phyloP scores from a whole-genome alignment of 2,113 vertebrate species.

The Mobula hypostoma region DNA sequence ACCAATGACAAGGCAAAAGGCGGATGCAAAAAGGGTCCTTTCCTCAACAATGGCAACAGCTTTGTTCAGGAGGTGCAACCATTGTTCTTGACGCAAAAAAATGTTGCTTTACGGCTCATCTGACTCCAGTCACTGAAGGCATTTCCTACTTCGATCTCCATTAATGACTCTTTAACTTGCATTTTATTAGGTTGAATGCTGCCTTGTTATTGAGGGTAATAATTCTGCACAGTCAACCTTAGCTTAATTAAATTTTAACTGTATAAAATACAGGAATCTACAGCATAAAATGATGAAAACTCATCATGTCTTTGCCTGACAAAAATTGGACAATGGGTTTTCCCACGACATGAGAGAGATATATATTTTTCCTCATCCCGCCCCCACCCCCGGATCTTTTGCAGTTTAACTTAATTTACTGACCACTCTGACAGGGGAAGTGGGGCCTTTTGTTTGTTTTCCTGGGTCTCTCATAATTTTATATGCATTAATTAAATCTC shows the following conservation, averaged over 20 bases:
- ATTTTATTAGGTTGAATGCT: background rate
- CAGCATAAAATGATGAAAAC: too few relatives aligned
- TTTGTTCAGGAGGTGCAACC: background rate
- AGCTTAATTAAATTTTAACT: background rate
- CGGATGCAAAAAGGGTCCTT: background rate
- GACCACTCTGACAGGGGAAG: too few relatives aligned
- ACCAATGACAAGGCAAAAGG: background rate
- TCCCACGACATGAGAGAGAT: too few relatives aligned
- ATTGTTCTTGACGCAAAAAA: background rate
- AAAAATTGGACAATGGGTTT: too few relatives aligned
- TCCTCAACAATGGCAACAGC: background rate
- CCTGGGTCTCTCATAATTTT: too few relatives aligned
- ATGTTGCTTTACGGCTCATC: background rate
- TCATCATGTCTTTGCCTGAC: too few relatives aligned
- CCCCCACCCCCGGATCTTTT: too few relatives aligned
- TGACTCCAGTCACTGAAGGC: background rate
- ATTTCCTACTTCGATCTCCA: background rate
- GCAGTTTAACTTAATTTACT: too few relatives aligned
- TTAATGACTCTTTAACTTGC: background rate
- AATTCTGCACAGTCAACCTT: background rate
- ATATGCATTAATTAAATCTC: too few relatives aligned
- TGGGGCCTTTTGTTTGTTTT: too few relatives aligned
- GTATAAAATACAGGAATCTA: too few relatives aligned
- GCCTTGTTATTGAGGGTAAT: background rate
- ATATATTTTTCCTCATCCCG: too few relatives aligned